Evolutionary conservation across 2,888 invertebrate species (phyloP).

Genomic region (Noctua janthe): DNA sequence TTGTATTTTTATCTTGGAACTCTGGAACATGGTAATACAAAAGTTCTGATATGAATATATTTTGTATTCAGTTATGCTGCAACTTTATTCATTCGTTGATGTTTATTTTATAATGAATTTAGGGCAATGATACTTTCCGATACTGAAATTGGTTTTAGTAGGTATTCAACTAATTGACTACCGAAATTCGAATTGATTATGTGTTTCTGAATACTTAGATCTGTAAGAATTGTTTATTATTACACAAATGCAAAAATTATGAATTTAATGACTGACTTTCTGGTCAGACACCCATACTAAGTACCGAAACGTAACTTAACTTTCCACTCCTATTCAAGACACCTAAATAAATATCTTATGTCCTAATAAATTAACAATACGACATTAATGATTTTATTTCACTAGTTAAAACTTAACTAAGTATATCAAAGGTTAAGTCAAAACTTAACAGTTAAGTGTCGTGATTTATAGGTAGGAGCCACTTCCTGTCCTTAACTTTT

Average conservation of each 20-base stretch:
- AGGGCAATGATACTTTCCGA: neutral
- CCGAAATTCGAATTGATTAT: neutral
- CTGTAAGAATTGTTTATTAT: neutral
- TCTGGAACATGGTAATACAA: conserved; percentile 42
- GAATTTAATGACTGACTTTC: neutral
- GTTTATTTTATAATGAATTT: conserved; percentile 5
- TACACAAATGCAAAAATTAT: neutral
- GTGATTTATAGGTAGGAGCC: conserved; percentile 79
- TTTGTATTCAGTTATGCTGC: conserved; percentile 41
- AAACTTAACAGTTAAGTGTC: conserved; percentile 76
- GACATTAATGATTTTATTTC: conserved; percentile 64
- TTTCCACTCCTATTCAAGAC: conserved; percentile 11
- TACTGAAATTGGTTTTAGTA: neutral
- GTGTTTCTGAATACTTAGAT: neutral
- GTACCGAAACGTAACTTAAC: conserved; percentile 2
- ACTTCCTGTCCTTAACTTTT: conserved; percentile 79
- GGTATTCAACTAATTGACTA: neutral
- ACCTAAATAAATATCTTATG: neutral
- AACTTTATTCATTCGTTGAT: conserved; percentile 20
- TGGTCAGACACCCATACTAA: neutral
- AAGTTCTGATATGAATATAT: conserved; percentile 54
- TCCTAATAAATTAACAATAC: conserved; percentile 54
- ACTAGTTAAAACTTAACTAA: conserved; percentile 59
- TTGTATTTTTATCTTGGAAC: conserved; percentile 47
- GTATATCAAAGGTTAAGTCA: conserved; percentile 74